Evolutionary conservation across 2,113 vertebrate species (phyloP), one percentile per base, ranked within the genome.

Genomic region (Neomonachus schauinslandi): DNA sequence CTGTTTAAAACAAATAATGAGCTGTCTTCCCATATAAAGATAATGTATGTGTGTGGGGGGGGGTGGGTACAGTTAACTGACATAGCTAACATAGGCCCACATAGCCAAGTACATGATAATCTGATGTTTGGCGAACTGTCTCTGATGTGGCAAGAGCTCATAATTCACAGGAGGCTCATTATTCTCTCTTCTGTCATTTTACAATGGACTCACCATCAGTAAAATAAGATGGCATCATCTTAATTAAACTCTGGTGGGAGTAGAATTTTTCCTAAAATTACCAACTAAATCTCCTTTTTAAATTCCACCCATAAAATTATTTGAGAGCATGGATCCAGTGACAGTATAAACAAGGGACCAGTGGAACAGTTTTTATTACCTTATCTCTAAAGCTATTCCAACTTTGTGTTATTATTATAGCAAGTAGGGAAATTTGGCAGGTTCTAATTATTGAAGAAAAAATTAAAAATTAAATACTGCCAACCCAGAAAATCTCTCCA

Each of bases 121-220:
- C 46, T 67, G 55, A 84, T 42, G 21, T 87, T 72, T 61, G 72
- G 46, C 65, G 84, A 65, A 84, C 21, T 82, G 67, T 92, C 39
- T 63, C 46, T 31, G 33, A 87, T 28, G 36, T 83, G 90, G 53
- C 26, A 81, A 85, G 76, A 85, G 77, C 36, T 57, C 84, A n/a
- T 89, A 93, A 55, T 74, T 89, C 76, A 89, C 67, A 84, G 69
- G 84, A 87, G 72, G 83, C 55, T 90, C 63, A 63, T 83, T 94
- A 86, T 84, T 95, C 55, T 96, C 39, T 94, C 55, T 76, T 93
- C 94, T 80, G 39, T 42, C 93, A 90, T 65, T 91, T 91, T 88
- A 90, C 28, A 65, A 16, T 42, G 46, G 61, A 76, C 15, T 85
- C 51, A 33, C 31, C 42, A 63, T 76, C 42, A 53, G 49, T 69